These are phyloP conservation scores for Gulo gulo DNA, from an alignment of 2,113 vertebrate genomes.

Conservation along the genomic window DNA sequence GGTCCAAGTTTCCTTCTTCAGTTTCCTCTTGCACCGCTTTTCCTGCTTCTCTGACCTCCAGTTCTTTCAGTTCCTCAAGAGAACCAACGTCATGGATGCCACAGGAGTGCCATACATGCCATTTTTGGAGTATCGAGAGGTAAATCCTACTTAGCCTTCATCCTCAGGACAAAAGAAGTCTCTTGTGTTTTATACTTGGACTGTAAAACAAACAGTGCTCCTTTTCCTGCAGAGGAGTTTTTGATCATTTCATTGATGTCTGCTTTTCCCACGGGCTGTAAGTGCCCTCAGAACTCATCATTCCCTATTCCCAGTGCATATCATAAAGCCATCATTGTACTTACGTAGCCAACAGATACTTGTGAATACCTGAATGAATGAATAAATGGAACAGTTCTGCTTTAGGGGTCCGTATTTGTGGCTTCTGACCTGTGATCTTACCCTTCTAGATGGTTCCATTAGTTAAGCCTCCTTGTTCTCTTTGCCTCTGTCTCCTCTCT, in stretches of 20 bases:
- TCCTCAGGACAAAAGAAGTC: neutral
- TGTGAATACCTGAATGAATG: neutral
- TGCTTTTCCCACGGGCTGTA: neutral
- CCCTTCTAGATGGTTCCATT: neutral
- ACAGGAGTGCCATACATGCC: neutral
- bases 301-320: too few relatives aligned
- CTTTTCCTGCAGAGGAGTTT: neutral
- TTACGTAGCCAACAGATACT: neutral
- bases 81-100: neutral
- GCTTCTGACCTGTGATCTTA: neutral
- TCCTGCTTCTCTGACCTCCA: neutral
- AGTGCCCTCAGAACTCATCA: neutral
- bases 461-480: neutral
- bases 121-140: neutral
- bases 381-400: neutral
- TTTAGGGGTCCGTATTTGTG: neutral
- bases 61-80: neutral
- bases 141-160: neutral
- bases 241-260: neutral
- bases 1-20: neutral
- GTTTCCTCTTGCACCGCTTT: neutral
- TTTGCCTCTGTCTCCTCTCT: neutral
- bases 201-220: neutral
- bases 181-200: neutral
- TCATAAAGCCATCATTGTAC: neutral